Evolutionary conservation across 2,797 vertebrate species (phyloP), one percentile per base, ranked within the genome.

Genomic region (Cottoperca gobio): DNA sequence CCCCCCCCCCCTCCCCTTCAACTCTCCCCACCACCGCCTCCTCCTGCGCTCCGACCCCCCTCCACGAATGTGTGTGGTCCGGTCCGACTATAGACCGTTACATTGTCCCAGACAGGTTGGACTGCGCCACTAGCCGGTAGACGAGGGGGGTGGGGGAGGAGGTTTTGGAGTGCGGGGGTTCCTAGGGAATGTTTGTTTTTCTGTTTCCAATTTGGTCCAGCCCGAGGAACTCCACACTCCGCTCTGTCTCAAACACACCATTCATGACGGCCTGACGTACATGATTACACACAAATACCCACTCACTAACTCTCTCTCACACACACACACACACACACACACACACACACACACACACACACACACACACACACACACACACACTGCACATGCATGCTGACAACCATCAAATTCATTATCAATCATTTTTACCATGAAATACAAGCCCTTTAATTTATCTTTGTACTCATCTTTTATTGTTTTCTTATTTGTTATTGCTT

Each of bases 131-230:
- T 88, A 79, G 88, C 85, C 85, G 28, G 87, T 89, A 90, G 91
- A 92, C 86, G 61, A 39, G 73, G 79, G 74, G 54, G 19, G 48
- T 0, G 4, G 52, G 9, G 53, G 52, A 0, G 39, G 52, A 62
- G 74, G 58, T 49, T 70, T 13, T 31, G 74, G 80, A 69, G 84
- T 78, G 86, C 57, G 66, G 88, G 88, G 78, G 91, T 86, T 91
- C 89, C 88, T 81, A 84, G 89, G 85, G 88, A 90, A 90, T 94
- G 92, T 94, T 94, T 94, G 92, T 94, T 94, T 93, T 94, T 94
- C 93, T 93, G 93, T 93, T 94, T 94, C 91, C 93, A 94, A 94
- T 94, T 94, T 93, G 90, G 90, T 93, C 88, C 88, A 83, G 89
- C 91, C 91, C 78, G 86, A 92, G 91, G 92, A 93, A 92, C 91